Conservation (phyloP, 2,113 vertebrate species). For the Dicentrarchus labrax region DNA sequence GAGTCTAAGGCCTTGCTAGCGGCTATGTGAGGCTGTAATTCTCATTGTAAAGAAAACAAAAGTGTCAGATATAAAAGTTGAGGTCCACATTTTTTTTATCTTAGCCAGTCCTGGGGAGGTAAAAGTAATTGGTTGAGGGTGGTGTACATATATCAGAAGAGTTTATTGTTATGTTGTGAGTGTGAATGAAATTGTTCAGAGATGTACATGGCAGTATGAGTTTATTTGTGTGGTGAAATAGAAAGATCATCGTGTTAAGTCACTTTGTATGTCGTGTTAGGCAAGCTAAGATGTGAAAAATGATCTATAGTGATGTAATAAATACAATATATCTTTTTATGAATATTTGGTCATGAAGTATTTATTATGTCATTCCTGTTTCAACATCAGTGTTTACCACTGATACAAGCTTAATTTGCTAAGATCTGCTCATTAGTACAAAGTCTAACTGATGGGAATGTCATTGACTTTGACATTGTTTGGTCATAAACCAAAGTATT, state of each 20-base stretch:
- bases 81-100: background rate
- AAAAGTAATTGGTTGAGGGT: background rate
- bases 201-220: background rate
- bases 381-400: background rate
- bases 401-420: background rate
- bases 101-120: background rate
- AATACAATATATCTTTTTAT: background rate
- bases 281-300: background rate
- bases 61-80: no score
- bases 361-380: background rate
- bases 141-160: background rate
- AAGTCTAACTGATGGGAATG: no score
- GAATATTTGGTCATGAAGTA: background rate
- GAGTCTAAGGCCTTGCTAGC: no score
- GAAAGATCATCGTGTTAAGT: background rate
- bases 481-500: background rate
- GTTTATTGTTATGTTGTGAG: background rate
- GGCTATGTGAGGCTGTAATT: background rate
- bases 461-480: background rate
- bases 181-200: background rate
- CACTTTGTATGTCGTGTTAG: background rate
- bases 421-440: background rate
- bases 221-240: background rate
- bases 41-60: constrained; percentile 1
- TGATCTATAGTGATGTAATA: background rate